Base-by-base conservation (phyloP, 2,113 vertebrate species). In the Pteronura brasiliensis region DNA sequence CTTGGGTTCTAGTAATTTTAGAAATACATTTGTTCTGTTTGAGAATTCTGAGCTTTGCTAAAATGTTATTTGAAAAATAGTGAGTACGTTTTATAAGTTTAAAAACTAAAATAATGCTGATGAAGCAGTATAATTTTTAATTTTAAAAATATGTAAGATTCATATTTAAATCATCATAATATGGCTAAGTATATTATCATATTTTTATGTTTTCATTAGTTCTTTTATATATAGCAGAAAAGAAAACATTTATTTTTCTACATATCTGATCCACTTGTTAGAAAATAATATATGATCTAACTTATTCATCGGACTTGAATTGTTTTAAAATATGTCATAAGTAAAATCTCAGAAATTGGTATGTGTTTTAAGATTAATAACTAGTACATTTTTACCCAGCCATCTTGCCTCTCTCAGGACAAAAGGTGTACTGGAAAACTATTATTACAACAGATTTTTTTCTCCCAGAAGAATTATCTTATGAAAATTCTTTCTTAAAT, bases 201-300 rank as follows among this genome's bases (percentile, higher is more conserved):
- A 57, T 36, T 90, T 95, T 93, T 93, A 81, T 83, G 13, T 87
- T 93, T 94, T 88, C 23, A 61, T 91, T 84, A 88, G 13, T 87
- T 88, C 29, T 81, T 95, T 89, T 83, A 15, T 95, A 44, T 14
- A 88, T 71, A 84, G 31, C 61, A 88, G 31, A 74, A 57, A 71
- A 65, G 31, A 74, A 59, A 71, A 76, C 27, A 84, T 25, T 92
- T 13, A 17, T 90, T 81, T 86, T 93, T 36, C 71, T 90, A 79
- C 4, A 44, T 4, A 72, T 65, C 8, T 80, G 4, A 72, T 94
- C 4, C 72, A 74, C 44, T 87, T 96, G 3, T 44, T 74, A 81
- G 72, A 67, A 96, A 94, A 82, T 80, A 87, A 77, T 52, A 93
- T 27, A 55, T 96, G 6, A 85, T 63, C 93, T 61, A 42, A 63